Evolutionary conservation across 2,888 invertebrate species (phyloP), one percentile per base, ranked within the genome.

Genomic region (Baccha elongata): DNA sequence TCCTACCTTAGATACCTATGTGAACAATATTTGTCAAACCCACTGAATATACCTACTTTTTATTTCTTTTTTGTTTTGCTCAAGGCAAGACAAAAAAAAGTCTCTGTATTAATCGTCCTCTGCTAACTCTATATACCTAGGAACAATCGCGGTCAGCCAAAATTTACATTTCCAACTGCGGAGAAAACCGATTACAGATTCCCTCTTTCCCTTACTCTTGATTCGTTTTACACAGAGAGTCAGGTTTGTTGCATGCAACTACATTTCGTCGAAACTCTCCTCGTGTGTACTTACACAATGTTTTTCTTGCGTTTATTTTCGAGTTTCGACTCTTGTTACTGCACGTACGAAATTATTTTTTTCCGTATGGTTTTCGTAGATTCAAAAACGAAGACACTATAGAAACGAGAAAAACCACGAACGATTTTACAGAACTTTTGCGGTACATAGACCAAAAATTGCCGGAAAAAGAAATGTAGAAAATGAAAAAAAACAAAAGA

Each of bases 241-340:
- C 65, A 65, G 29, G 32, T 44, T 50, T 58, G 29, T n/a, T 19
- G 17, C 21, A 32, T 62, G 53, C 23, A 8, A 55, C 26, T 15
- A 26, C 26, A 26, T 15, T 50, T 13, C 13, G 50, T 29, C 10
- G 40, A 42, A 44, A 11, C 67, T 53, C 26, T 7, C 42, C 11
- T 17, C 21, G 23, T 15, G 65, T 40, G 40, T 65, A 26, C 3
- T 15, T 64, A 52, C 46, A 67, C 46, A 50, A 37, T 7, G 35
- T 73, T 79, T 79, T 68, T 68, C 79, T 73, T 79, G 73, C 60
- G 32, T 53, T 79, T 68, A 53, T 72, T 79, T 79, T 60, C 55
- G n/a, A 46, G 46, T 46, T 46, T 46, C 10, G 21, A 21, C 44
- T n/a, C 4, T 3, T 6, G 1, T 21, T 48, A 21, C 13, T n/a